Percentiles rank a stretch among this genome's conserved stretches.
phyloP scores from a whole-genome alignment of 2,797 vertebrate genomes.

The Micropoecilia bifurca region DNA sequence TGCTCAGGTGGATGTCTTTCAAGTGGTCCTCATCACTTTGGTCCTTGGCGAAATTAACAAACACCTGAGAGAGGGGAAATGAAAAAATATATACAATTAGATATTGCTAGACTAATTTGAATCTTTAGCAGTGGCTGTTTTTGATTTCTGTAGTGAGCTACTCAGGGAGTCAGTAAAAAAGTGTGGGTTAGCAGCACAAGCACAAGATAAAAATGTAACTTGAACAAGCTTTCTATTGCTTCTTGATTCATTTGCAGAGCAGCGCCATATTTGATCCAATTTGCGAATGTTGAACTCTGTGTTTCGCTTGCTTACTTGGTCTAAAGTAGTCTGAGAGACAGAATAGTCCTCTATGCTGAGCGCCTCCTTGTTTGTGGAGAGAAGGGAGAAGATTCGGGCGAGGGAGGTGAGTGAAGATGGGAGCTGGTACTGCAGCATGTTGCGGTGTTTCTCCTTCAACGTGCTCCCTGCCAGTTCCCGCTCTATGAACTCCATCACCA shows the following conservation, averaged over 20 bases:
- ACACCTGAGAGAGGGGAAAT: slow-evolving; percentile 83
- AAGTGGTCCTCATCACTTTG: slow-evolving; percentile 98
- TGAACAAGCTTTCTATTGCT: background rate
- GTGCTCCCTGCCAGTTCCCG: slow-evolving; percentile 91
- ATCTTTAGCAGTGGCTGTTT: background rate
- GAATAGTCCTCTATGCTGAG: slow-evolving; percentile 99
- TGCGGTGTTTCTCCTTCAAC: slow-evolving; percentile 94
- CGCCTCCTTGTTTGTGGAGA: slow-evolving; percentile 91
- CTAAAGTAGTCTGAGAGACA: slow-evolving; percentile 97
- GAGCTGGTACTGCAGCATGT: slow-evolving; percentile 98
- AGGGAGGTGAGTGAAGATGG: slow-evolving; percentile 91
- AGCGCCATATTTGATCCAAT: background rate
- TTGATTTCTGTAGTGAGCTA: background rate
- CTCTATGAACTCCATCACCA: slow-evolving; percentile 92
- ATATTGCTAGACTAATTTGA: background rate
- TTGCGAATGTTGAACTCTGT: background rate
- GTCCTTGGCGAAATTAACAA: slow-evolving; percentile 99
- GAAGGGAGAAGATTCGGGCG: slow-evolving; percentile 95
- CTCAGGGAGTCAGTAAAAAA: background rate
- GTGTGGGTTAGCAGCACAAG: background rate
- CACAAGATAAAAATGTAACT: background rate
- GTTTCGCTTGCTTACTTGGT: slow-evolving; percentile 86
- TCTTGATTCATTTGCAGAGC: background rate
- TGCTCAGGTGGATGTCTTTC: slow-evolving; percentile 92
- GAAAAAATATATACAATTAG: slow-evolving; percentile 15